A percentile compares a stretch with the other conserved stretches of the same genome.
phyloP scores from a whole-genome alignment of 1,140 invertebrate species.

The Ceratina japonica region DNA sequence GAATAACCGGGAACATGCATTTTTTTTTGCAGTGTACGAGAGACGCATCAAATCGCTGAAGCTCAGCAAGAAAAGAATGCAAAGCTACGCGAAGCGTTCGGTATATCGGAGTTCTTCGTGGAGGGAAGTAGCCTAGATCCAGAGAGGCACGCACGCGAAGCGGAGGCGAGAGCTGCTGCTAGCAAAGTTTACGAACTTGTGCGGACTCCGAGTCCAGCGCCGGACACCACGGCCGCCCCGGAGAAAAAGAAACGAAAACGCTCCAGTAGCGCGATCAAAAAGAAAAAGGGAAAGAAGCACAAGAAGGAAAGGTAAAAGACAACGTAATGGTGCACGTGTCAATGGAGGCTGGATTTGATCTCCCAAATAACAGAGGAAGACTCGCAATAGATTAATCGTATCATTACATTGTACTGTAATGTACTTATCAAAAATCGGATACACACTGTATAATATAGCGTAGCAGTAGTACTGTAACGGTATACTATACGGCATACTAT shows the following conservation, averaged over 20 bases:
- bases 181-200: constrained; percentile 81
- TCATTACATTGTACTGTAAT: constrained; percentile 19
- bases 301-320: constrained; percentile 74
- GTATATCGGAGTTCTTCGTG: constrained; percentile 95
- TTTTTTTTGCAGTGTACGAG: constrained; percentile 86
- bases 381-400: neutral
- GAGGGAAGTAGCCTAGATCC: constrained; percentile 96
- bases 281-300: constrained; percentile 76
- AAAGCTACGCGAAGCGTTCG: constrained; percentile 94
- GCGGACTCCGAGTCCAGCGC: constrained; percentile 70
- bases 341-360: constrained; percentile 70
- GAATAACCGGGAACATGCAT: neutral
- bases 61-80: constrained; percentile 98
- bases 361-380: neutral
- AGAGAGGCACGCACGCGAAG: constrained; percentile 89
- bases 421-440: neutral
- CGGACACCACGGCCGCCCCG: constrained; percentile 47
- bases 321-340: constrained; percentile 64
- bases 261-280: constrained; percentile 70
- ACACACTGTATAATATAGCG: constrained; percentile 21
- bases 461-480: constrained; percentile 15
- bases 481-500: constrained; percentile 37
- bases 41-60: constrained; percentile 97
- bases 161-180: constrained; percentile 82
- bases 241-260: constrained; percentile 73